Evolutionary conservation across 2,888 invertebrate genomes (phyloP), one percentile per base, ranked within the genome.

Genomic region (Tanytarsus gracilentus): DNA sequence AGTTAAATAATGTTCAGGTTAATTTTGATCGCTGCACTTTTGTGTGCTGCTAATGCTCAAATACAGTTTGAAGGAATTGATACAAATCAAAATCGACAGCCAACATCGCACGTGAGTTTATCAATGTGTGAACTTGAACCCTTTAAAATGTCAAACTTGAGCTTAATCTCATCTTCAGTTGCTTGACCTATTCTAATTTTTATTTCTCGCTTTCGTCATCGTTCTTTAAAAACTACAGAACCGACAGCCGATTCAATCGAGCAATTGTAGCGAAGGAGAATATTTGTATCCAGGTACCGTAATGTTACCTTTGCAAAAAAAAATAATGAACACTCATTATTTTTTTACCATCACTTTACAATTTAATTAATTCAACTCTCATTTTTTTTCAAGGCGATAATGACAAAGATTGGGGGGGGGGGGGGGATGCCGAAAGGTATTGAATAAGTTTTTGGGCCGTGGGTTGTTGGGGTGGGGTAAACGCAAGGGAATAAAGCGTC

Each of bases 231-330:
- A 5, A 14, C 18, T 56, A 21, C 8, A 56, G 55, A 11, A n/a
- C 4, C 23, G 55, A 27, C n/a, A 25, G 11, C 55, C 55, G 2
- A 26, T 56, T 7, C 16, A n/a, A 16, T 56, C 55, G n/a, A 9
- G 26, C 2, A 40, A 56, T 21, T 56, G 55, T 27, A 27, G 8
- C 4, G 55, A 56, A 26, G 55, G 55, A n/a, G 55, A 56, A 40
- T 25, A 27, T 1, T 14, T 56, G 7, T 56, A 56, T n/a, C 55
- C 55, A 26, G 55, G 53, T 53, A 18, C n/a, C n/a, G n/a, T n/a
- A n/a, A n/a, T n/a, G n/a, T n/a, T n/a, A n/a, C n/a, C n/a, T n/a
- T n/a, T n/a, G n/a, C n/a, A n/a, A 11, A 36, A 1, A 33, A 4
- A 36, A 4, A 33, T 14, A 36, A 36, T 36, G 14, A 36, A 36